phyloP scores from a whole-genome alignment of 2,113 vertebrate genomes.

The Mohoua ochrocephala region DNA sequence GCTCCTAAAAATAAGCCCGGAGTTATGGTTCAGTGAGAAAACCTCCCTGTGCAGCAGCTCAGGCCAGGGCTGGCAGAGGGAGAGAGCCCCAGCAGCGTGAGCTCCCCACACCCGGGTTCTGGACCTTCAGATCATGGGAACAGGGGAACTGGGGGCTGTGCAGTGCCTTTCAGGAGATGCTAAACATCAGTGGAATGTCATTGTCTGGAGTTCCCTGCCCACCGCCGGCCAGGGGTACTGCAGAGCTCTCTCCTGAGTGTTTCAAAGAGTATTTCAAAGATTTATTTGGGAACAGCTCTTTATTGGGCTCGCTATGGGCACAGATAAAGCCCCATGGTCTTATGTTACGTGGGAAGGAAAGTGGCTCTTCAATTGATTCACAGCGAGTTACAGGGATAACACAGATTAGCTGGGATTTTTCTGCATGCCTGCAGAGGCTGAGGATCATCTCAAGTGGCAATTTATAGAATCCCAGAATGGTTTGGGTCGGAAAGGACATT shows the following conservation, averaged over 20 bases:
- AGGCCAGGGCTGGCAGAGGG: background rate
- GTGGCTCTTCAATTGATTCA: background rate
- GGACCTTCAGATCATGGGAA: accelerated
- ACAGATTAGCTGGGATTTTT: background rate
- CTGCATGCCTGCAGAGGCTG: background rate
- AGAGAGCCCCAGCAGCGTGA: background rate
- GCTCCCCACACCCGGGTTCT: background rate
- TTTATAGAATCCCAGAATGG: background rate
- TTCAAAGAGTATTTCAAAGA: background rate
- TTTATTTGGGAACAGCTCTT: background rate
- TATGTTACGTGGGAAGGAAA: background rate
- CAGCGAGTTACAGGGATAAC: background rate
- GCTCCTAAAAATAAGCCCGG: background rate
- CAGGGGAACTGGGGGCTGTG: background rate
- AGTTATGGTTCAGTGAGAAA: background rate
- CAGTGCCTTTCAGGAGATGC: background rate
- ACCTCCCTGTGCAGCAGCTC: background rate
- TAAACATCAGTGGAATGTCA: too few species aligned
- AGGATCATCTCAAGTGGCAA: background rate
- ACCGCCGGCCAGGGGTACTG: background rate
- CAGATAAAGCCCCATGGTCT: background rate
- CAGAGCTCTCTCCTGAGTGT: background rate
- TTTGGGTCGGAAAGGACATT: background rate
- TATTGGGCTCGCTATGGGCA: accelerated
- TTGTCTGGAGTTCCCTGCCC: background rate